Evolutionary conservation across 2,888 invertebrate genomes (phyloP), one percentile per base, ranked within the genome.

Genomic region (Netelia fuscicornis): DNA sequence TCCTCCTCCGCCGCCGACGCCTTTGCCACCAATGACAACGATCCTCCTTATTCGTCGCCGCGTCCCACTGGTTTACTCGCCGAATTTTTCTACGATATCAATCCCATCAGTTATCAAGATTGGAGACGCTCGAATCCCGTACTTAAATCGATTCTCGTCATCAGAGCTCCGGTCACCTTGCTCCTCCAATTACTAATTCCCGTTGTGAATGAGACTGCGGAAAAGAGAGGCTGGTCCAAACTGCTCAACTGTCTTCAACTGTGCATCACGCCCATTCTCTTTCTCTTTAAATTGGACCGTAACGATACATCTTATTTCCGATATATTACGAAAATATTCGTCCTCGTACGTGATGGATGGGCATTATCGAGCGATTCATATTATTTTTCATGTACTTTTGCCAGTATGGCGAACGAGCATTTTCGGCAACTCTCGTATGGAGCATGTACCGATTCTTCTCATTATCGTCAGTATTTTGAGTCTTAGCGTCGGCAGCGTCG

Each of bases 211-310:
- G 92, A 94, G 83, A 93, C 93, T 10, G 93, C 94, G 2, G 93
- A 92, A 79, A 94, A 94, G 81, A 91, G 94, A 82, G 95, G 95
- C 72, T 96, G 96, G 96, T 95, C 95, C 81, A 94, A 95, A 88
- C 91, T 95, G 62, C 92, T 96, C 17, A 95, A 95, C 87, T 93
- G 94, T 56, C 84, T 95, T 3, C 96, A 96, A 87, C 92, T 95
- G 70, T 90, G 95, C 48, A 88, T 94, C 11, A 94, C 95, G 20
- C 95, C 95, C 23, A 83, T 94, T 17, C 90, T 94, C 44, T 87
- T 91, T n/a, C 86, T 94, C 44, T 92, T 94, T 85, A 90, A 94
- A 58, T 93, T 93, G 54, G 86, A 90, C 58, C 87, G 93, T 93
- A 86, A 87, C 88, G 62, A 17, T 44, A 3, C n/a, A 62, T 62